These are phyloP conservation scores for Geotrypetes seraphini DNA, from an alignment of 2,797 vertebrate species.

Conservation along the genomic window DNA sequence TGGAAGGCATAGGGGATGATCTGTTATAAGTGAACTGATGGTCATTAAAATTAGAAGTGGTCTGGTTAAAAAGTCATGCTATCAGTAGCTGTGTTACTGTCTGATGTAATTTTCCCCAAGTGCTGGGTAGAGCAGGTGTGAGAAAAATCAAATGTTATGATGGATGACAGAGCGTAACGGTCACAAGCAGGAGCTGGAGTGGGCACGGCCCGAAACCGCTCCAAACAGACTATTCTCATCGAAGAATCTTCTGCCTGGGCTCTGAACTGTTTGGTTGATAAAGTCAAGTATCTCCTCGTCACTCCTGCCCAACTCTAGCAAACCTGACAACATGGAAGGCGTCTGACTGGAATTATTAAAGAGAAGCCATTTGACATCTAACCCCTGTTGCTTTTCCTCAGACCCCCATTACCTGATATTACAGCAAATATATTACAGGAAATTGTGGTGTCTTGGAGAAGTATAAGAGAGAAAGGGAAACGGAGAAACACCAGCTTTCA, in stretches of 20 bases:
- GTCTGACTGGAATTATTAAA: conserved; percentile 62
- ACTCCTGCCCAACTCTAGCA: conserved; percentile 45
- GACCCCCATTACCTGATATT: conserved; percentile 54
- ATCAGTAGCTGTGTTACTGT: too few relatives aligned
- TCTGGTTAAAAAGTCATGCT: too few relatives aligned
- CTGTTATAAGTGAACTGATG: too few relatives aligned
- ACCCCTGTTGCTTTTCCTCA: conserved; percentile 43
- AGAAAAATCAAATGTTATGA: too few relatives aligned
- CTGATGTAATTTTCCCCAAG: too few relatives aligned
- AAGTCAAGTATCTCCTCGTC: conserved; percentile 26
- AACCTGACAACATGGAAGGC: conserved; percentile 50
- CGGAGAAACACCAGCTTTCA: conserved; percentile 17
- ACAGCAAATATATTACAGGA: conserved; percentile 33
- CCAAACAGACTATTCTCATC: too few relatives aligned
- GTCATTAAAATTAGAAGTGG: too few relatives aligned
- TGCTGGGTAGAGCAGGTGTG: too few relatives aligned
- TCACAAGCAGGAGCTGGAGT: too few relatives aligned
- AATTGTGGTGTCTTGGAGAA: conserved; percentile 28
- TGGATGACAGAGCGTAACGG: too few relatives aligned
- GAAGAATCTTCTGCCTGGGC: background rate
- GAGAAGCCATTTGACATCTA: conserved; percentile 57
- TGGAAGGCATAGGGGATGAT: too few relatives aligned
- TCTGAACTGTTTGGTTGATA: conserved; percentile 26
- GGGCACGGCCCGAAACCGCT: too few relatives aligned
- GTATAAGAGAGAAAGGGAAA: conserved; percentile 7